phyloP scores from a whole-genome alignment of 2,113 vertebrate genomes.

The Carassius carassius region DNA sequence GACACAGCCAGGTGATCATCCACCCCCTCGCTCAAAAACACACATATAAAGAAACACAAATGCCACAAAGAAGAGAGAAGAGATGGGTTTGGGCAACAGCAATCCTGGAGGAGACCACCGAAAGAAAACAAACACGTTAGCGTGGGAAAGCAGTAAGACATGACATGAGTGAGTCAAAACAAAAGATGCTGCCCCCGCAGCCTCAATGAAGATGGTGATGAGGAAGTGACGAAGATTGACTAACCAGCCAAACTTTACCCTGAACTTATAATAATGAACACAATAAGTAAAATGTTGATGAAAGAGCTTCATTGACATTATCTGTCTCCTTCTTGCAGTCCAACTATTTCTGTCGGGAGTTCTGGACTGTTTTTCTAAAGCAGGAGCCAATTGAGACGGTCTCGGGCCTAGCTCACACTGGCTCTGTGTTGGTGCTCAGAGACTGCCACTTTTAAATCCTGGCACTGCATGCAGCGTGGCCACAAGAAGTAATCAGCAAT shows the following conservation, averaged over 20 bases:
- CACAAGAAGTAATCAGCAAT: conserved; percentile 33
- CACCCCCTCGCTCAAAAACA: conserved; percentile 9
- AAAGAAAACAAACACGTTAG: conserved; percentile 25
- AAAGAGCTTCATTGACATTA: conserved; percentile 1
- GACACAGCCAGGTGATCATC: conserved; percentile 30
- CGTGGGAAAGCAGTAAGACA: conserved; percentile 37
- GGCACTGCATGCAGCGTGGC: conserved; percentile 6
- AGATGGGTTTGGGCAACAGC: conserved; percentile 9
- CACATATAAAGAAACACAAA: conserved; percentile 22
- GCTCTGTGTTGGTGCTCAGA: conserved; percentile 20
- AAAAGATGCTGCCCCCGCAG: not conserved
- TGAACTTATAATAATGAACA: not conserved
- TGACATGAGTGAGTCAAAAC: conserved; percentile 19
- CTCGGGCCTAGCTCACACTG: not conserved
- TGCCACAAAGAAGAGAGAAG: conserved; percentile 7
- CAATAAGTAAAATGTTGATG: not conserved
- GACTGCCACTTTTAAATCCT: conserved; percentile 28
- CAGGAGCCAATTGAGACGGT: not conserved
- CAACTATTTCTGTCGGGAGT: not conserved
- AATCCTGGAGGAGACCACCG: not conserved
- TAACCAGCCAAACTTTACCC: not conserved
- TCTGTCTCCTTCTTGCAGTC: not conserved
- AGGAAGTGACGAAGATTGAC: not conserved
- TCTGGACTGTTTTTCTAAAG: conserved; percentile 21
- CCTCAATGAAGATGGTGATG: conserved; percentile 14